phyloP scores from a whole-genome alignment of 2,888 invertebrate species.

The Eutolmus rufibarbis region DNA sequence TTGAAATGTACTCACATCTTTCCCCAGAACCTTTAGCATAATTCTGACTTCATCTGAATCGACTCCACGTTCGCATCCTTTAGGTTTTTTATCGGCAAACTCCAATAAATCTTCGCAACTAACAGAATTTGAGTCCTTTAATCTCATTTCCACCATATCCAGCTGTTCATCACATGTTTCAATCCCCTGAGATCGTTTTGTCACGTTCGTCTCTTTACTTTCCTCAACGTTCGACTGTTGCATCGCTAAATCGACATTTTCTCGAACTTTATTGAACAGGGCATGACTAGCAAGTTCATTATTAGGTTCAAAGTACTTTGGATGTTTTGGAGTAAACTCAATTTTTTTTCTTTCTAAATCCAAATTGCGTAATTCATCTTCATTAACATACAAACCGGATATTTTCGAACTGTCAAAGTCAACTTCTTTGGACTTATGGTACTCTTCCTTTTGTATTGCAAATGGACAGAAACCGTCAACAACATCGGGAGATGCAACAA shows the following conservation, averaged over 20 bases:
- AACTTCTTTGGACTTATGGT: conserved; percentile 57
- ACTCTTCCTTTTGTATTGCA: conserved; percentile 61
- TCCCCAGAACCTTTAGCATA: conserved; percentile 86
- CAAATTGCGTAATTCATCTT: conserved; percentile 58
- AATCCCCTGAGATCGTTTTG: background rate
- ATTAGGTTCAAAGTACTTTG: conserved; percentile 47
- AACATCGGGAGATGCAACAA: conserved; percentile 60
- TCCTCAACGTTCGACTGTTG: conserved; percentile 19
- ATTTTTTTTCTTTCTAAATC: conserved; percentile 56
- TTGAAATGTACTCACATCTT: conserved; percentile 66
- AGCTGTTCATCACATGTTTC: conserved; percentile 45
- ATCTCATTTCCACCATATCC: conserved; percentile 56
- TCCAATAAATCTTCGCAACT: conserved; percentile 91
- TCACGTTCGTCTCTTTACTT: background rate
- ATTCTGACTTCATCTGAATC: conserved; percentile 92
- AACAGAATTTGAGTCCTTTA: conserved; percentile 75
- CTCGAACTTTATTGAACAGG: conserved; percentile 61
- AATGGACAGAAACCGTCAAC: conserved; percentile 62
- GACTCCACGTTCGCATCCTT: conserved; percentile 80
- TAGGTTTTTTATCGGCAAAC: conserved; percentile 84
- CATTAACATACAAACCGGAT: conserved; percentile 58
- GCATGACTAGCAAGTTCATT: conserved; percentile 61
- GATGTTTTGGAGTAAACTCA: conserved; percentile 48
- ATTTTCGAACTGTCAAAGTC: conserved; percentile 51
- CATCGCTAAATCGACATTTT: conserved; percentile 60